These are phyloP conservation scores for Nasonovia ribisnigri DNA, from an alignment of 2,888 invertebrate genomes.

Conservation along the genomic window DNA sequence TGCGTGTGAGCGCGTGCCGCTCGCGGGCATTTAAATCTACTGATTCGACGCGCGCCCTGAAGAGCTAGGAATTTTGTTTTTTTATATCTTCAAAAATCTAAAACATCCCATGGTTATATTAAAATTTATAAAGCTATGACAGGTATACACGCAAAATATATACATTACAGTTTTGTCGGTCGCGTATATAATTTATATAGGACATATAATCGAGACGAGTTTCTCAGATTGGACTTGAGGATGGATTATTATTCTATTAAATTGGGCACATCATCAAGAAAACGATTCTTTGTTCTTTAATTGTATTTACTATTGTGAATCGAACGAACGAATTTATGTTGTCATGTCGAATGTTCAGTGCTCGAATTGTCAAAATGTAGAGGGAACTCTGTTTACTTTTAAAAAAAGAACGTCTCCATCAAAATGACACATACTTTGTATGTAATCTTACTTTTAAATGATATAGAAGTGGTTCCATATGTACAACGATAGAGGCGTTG, in stretches of 20 bases:
- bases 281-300: not conserved
- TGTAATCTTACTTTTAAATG: too few species aligned
- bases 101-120: not conserved
- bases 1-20: not conserved
- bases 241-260: not conserved
- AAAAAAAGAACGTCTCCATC: not conserved
- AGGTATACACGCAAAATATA: not conserved
- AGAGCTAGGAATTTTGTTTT: not conserved
- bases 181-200: not conserved
- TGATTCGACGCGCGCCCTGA: conserved; percentile 17
- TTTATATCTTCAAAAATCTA: not conserved
- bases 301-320: not conserved
- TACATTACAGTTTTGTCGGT: not conserved
- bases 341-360: not conserved
- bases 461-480: not conserved
- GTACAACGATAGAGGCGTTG: not conserved
- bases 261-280: not conserved
- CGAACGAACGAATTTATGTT: not conserved
- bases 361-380: not conserved
- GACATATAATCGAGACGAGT: too few species aligned
- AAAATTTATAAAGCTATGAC: not conserved
- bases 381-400: not conserved
- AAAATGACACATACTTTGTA: too few species aligned
- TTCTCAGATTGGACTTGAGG: not conserved
- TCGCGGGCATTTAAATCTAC: conserved; percentile 15